Evolutionary conservation across 2,888 invertebrate species (phyloP), one percentile per base, ranked within the genome.

Genomic region (Meiosimyza decipiens): DNA sequence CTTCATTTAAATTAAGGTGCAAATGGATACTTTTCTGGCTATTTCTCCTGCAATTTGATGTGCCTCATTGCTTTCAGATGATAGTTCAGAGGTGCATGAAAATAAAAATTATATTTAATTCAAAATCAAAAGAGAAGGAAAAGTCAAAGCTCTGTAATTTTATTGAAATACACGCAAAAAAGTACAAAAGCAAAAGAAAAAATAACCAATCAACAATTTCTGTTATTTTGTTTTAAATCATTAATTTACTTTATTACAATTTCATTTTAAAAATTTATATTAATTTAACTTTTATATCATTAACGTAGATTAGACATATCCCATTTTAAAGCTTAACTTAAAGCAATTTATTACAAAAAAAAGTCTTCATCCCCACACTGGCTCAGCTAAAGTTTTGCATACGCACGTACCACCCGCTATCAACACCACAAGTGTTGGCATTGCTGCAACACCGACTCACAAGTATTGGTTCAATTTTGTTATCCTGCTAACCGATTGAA

Each of bases 301-400:
- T 47, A 63, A 28, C 33, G 22, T 64, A 7, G 49, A 52, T n/a
- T n/a, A n/a, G n/a, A n/a, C 54, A 22, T 33, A 49, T 62, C 47
- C 49, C 52, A 52, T 15, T 18, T 66, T 52, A 22, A 47, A 13
- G 13, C n/a, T 71, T 66, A 18, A 59, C 4, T 63, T 55, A 60
- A 62, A 28, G 22, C 22, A 51, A 18, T 22, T 63, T 66, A 72
- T 18, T 60, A 69, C 62, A 73, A 74, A 65, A 68, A 62, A 71
- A 72, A 69, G 62, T 65, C 69, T 75, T 73, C 66, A 67, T n/a
- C 54, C 71, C 50, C 52, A 16, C n/a, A 51, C 65, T 59, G 54
- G 33, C 28, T 33, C 13, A 22, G 33, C 47, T 62, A 33, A 33
- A 51, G 16, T 62, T 50, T n/a, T 18, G 33, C 15, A 50, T 52